A percentile compares a stretch with the other conserved stretches of the same genome.
These are phyloP conservation scores for Macquaria ambigua DNA, from an alignment of 2,113 vertebrate species.

Conservation along the genomic window DNA sequence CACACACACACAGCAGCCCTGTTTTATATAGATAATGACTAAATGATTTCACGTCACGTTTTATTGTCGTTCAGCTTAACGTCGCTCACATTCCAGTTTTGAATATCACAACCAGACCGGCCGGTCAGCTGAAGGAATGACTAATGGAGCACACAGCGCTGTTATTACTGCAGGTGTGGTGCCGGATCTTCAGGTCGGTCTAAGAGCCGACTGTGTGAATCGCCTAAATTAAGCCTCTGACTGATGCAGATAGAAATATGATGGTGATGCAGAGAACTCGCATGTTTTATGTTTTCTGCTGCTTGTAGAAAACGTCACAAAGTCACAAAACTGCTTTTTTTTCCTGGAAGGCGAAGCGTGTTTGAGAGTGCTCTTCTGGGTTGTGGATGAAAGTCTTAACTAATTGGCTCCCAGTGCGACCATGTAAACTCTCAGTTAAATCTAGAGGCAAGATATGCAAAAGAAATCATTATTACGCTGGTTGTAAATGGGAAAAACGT, in stretches of 20 bases:
- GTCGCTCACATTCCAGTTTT: background rate
- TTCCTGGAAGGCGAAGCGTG: no score
- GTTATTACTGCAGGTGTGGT: slow-evolving; percentile 54
- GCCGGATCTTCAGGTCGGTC: slow-evolving; percentile 63
- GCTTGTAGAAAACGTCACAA: background rate
- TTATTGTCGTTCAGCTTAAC: background rate
- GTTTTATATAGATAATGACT: slow-evolving; percentile 19
- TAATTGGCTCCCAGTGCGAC: no score
- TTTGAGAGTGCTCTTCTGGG: no score
- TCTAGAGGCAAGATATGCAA: no score
- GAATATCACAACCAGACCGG: background rate
- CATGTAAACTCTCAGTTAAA: no score
- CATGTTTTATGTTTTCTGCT: background rate
- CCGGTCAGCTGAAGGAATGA: background rate
- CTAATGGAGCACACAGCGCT: background rate
- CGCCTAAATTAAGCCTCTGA: background rate
- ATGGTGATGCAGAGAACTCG: background rate
- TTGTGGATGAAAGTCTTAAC: no score
- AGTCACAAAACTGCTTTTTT: no score
- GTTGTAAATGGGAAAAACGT: no score
- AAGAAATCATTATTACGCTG: no score
- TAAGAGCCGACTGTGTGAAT: background rate
- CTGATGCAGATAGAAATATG: background rate
- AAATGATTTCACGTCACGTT: background rate
- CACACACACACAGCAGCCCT: background rate